These are phyloP conservation scores for Carettochelys insculpta DNA, from an alignment of 2,113 vertebrate species.

Conservation along the genomic window DNA sequence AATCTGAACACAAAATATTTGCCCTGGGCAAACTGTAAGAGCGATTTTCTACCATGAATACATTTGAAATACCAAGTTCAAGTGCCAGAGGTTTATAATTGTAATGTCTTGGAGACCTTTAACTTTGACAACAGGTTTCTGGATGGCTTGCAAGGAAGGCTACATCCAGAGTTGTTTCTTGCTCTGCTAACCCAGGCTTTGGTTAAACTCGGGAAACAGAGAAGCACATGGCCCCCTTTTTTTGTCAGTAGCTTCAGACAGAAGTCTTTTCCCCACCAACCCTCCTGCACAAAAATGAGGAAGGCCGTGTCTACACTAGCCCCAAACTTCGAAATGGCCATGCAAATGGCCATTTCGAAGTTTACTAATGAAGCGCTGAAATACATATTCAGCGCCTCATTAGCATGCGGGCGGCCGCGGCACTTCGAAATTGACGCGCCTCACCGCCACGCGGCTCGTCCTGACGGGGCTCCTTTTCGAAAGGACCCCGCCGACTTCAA, in stretches of 20 bases:
- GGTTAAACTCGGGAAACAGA: background rate
- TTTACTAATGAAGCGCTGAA: too few species aligned
- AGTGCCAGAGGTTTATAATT: background rate
- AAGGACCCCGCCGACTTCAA: too few species aligned
- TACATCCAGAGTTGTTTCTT: background rate
- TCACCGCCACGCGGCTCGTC: too few species aligned
- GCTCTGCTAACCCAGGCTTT: background rate
- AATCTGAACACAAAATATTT: rapidly evolving
- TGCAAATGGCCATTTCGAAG: too few species aligned
- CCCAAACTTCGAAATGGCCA: too few species aligned
- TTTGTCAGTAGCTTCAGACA: background rate
- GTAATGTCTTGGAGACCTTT: rapidly evolving
- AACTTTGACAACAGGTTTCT: background rate
- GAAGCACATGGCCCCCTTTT: background rate
- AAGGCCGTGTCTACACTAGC: too few species aligned
- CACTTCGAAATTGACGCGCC: too few species aligned
- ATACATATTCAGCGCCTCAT: too few species aligned
- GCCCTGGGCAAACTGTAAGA: background rate
- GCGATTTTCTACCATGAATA: background rate
- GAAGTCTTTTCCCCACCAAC: background rate
- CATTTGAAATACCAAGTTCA: background rate
- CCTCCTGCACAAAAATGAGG: background rate
- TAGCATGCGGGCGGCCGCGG: too few species aligned
- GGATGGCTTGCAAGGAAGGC: background rate
- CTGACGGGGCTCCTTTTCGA: too few species aligned